A percentile compares a stretch with the other conserved stretches of the same genome.
Conservation (phyloP, 1,140 invertebrate species). For the Chlorops oryzae region DNA sequence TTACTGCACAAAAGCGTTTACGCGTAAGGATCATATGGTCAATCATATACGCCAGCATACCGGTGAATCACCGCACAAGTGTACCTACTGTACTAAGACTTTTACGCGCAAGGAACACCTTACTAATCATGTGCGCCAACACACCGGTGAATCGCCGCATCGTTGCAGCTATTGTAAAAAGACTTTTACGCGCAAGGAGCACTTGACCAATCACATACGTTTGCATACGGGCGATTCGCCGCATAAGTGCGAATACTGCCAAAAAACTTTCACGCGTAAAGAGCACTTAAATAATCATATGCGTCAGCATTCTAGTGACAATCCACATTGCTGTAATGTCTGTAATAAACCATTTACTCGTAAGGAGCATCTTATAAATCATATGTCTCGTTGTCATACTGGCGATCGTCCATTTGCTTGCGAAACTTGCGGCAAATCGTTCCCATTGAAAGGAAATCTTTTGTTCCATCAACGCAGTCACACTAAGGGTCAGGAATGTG, state of each 20-base stretch:
- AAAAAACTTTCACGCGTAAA: constrained; percentile 77
- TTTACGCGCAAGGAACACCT: constrained; percentile 70
- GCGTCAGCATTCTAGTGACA: constrained; percentile 67
- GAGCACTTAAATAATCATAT: constrained; percentile 73
- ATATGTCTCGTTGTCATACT: constrained; percentile 75
- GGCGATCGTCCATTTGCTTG: constrained; percentile 78
- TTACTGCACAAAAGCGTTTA: constrained; percentile 81
- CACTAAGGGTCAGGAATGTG: constrained; percentile 74
- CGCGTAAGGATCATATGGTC: constrained; percentile 68
- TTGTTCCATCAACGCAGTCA: constrained; percentile 95
- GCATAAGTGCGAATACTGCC: constrained; percentile 75
- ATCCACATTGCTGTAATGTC: constrained; percentile 72
- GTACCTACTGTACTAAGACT: constrained; percentile 72
- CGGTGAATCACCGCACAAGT: constrained; percentile 72
- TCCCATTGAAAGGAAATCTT: constrained; percentile 82
- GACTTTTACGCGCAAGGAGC: constrained; percentile 78
- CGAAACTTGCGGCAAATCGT: constrained; percentile 77
- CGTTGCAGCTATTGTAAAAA: constrained; percentile 70
- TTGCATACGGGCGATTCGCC: constrained; percentile 69
- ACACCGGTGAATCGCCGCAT: constrained; percentile 74
- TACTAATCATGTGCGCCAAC: constrained; percentile 63
- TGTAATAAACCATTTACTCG: constrained; percentile 80
- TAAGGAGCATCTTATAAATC: constrained; percentile 70
- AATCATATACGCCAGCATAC: constrained; percentile 83
- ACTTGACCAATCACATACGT: constrained; percentile 81